Conservation (phyloP, 2,113 vertebrate genomes). For the Bujurquina vittata region DNA sequence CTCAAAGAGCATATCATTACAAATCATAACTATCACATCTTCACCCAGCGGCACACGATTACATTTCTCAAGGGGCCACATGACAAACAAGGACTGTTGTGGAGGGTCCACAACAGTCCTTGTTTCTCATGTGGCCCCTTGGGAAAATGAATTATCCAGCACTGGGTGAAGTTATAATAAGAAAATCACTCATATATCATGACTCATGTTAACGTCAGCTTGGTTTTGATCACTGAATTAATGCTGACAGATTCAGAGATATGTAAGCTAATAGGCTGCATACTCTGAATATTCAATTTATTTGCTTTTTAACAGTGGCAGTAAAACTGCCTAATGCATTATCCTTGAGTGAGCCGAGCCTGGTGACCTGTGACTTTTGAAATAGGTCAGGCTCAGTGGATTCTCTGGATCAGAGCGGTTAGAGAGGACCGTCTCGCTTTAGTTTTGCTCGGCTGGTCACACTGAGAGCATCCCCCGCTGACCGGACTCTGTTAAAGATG, state of each 20-base stretch:
- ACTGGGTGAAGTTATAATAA: too few species aligned
- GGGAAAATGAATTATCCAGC: background rate
- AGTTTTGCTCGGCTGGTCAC: slow-evolving; percentile 47
- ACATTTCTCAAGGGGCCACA: background rate
- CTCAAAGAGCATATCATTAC: background rate
- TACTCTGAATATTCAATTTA: slow-evolving; percentile 22
- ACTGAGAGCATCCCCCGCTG: slow-evolving; percentile 32
- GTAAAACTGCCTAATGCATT: slow-evolving; percentile 27
- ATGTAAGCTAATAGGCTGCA: slow-evolving; percentile 35
- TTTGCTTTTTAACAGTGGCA: slow-evolving; percentile 12
- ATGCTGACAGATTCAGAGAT: slow-evolving; percentile 37
- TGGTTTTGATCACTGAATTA: slow-evolving; percentile 46
- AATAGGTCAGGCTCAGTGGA: slow-evolving; percentile 46
- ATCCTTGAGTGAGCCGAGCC: slow-evolving; percentile 41
- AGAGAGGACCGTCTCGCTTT: slow-evolving; percentile 43
- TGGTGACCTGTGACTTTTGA: slow-evolving; percentile 62
- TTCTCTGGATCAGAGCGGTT: slow-evolving; percentile 39
- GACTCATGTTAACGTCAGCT: slow-evolving; percentile 67
- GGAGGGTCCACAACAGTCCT: background rate
- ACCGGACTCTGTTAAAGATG: slow-evolving; percentile 23
- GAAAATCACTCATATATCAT: slow-evolving; percentile 46
- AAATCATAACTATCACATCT: background rate
- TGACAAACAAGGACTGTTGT: background rate
- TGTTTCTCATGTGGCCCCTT: background rate
- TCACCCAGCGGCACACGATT: background rate